Evolutionary conservation across 1,140 invertebrate genomes (phyloP), one percentile per base, ranked within the genome.

Genomic region (Caenorhabditis inopinata): DNA sequence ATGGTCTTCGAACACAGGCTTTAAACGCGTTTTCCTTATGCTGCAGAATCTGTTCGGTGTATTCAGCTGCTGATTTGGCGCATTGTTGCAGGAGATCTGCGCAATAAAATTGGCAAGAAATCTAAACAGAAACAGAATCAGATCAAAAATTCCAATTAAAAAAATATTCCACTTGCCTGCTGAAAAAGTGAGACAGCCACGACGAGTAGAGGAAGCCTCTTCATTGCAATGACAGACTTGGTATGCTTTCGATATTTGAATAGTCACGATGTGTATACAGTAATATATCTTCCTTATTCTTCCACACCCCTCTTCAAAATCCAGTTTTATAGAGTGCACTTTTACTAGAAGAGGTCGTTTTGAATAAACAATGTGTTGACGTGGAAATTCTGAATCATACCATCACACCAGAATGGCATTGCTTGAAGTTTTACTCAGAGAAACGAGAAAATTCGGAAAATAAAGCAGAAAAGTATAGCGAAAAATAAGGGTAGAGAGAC

Each of bases 31-130:
- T 45, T 46, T 78, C 76, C 47, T 78, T 78, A 21, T 38, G 38
- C 23, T 68, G 58, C 4, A 78, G 35, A n/a, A 62, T 42, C 32
- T 78, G 76, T 23, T 58, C 76, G 16, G 49, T 47, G 18, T 21
- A 58, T 32, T 78, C 76, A n/a, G 53, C 32, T n/a, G 49, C 76
- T 18, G 49, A 51, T 16, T 78, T 51, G 0, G 76, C 49, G 29
- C 76, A 78, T 42, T 53, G 76, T 35, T 78, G 76, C 2, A 78
- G n/a, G 2, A 58, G 51, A 51, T 78, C 76, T 5, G 76, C 76
- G 25, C 76, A 78, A 29, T 78, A 78, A 23, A 78, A 78, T 42
- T 78, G 49, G 9, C 76, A 32, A 21, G 14, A 11, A 4, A 21
- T n/a, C 58, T 68, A 18, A 21, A n/a, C n/a, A n/a, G n/a, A n/a